A percentile compares a stretch with the other conserved stretches of the same genome.
Evolutionary conservation across 2,113 vertebrate genomes (phyloP).

Genomic region (Mormyrus lacerda): DNA sequence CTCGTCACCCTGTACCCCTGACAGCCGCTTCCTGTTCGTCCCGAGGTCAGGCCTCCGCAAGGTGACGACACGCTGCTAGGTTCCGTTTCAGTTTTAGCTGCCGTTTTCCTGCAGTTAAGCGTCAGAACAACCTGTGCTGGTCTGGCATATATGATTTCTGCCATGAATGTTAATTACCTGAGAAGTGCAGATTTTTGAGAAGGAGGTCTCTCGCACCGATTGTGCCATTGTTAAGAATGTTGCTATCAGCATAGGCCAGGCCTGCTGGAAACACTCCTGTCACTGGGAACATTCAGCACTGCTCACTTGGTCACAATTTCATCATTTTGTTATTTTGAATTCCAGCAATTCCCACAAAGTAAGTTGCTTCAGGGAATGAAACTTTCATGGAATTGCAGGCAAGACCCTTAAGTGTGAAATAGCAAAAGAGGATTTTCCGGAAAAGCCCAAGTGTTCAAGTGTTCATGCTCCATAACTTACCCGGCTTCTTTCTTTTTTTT

Average conservation of each 20-base stretch:
- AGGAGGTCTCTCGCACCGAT: neutral
- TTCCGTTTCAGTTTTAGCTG: neutral
- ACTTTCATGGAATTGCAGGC: neutral
- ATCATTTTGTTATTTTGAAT: neutral
- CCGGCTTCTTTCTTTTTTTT: neutral
- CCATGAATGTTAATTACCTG: neutral
- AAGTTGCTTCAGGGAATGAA: neutral
- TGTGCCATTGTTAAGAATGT: neutral
- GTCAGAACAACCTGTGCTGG: neutral
- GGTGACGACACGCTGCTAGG: neutral
- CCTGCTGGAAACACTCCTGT: neutral
- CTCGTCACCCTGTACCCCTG: neutral
- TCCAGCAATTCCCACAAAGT: neutral
- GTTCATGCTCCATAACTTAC: neutral
- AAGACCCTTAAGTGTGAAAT: neutral
- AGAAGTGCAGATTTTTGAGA: neutral
- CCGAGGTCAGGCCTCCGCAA: neutral
- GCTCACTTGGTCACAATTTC: neutral
- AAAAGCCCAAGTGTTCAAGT: neutral
- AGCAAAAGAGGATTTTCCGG: neutral
- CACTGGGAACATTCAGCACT: neutral
- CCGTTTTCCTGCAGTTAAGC: neutral
- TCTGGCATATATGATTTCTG: neutral
- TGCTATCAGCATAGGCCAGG: neutral
- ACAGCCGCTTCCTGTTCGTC: conserved; percentile 4